phyloP scores from a whole-genome alignment of 2,888 invertebrate genomes.

The Trissolcus brochymenae region DNA sequence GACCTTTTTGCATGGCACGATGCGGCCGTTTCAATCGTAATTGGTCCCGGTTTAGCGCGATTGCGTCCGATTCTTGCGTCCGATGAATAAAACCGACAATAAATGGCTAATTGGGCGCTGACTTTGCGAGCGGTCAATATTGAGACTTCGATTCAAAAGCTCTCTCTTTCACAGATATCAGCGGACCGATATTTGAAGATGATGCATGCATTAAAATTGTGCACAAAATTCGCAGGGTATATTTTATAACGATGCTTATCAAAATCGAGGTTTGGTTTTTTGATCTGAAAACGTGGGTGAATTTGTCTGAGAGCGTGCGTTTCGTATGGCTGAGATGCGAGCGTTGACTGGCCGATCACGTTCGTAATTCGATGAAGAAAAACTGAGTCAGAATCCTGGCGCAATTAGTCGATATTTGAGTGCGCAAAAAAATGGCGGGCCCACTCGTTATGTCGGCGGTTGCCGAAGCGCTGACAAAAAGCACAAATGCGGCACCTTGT shows the following conservation, averaged over 20 bases:
- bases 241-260: no score
- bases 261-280: conserved; percentile 17
- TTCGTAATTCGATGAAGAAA: conserved; percentile 63
- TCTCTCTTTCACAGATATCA: no score
- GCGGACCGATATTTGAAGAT: no score
- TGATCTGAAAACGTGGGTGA: conserved; percentile 7
- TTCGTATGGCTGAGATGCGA: conserved; percentile 21
- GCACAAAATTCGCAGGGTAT: no score
- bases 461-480: conserved; percentile 67
- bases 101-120: conserved; percentile 46
- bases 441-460: conserved; percentile 70
- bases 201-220: no score
- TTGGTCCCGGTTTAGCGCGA: conserved; percentile 43
- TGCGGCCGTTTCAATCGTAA: conserved; percentile 58
- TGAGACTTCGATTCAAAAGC: no score
- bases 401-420: conserved; percentile 77
- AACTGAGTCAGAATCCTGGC: conserved; percentile 72
- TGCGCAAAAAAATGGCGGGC: conserved; percentile 71
- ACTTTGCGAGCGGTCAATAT: background rate
- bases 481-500: conserved; percentile 75
- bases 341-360: conserved; percentile 58
- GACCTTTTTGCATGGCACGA: conserved; percentile 42
- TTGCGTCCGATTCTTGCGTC: conserved; percentile 32
- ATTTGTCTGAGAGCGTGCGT: conserved; percentile 22
- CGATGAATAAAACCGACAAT: conserved; percentile 44